Evolutionary conservation across 2,113 vertebrate genomes (phyloP).

Genomic region (Tachysurus vachellii): DNA sequence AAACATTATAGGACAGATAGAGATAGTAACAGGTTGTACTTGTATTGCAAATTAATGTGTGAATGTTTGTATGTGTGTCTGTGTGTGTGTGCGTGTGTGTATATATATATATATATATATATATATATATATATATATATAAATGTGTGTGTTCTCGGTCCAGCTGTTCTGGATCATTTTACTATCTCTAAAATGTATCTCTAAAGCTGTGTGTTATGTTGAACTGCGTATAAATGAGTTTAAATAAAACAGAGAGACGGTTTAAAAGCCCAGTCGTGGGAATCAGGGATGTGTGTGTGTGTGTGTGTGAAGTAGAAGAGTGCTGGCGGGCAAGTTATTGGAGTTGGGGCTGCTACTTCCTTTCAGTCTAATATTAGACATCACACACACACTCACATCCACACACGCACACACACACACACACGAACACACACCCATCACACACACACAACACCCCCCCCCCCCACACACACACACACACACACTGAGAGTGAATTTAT

Average conservation of each 20-base stretch:
- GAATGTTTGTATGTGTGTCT: not conserved
- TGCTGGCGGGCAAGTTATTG: constrained; percentile 36
- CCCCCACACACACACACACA: not conserved
- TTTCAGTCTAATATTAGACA: constrained; percentile 65
- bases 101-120: too few relatives aligned
- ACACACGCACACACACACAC: constrained; percentile 16
- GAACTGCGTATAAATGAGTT: constrained; percentile 61
- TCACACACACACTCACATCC: constrained; percentile 46
- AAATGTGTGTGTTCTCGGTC: constrained; percentile 12
- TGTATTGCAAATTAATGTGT: too few relatives aligned
- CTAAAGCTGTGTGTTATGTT: constrained; percentile 55
- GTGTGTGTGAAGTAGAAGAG: not conserved
- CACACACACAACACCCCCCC: too few relatives aligned
- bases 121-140: too few relatives aligned
- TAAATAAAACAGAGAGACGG: constrained; percentile 60
- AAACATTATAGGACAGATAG: too few relatives aligned
- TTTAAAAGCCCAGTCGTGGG: constrained; percentile 66
- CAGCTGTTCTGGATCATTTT: constrained; percentile 55
- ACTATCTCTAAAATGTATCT: constrained; percentile 17
- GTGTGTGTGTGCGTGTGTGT: constrained; percentile 36
- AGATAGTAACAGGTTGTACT: too few relatives aligned
- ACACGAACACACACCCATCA: constrained; percentile 13
- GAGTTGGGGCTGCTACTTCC: constrained; percentile 61
- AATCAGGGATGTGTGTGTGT: constrained; percentile 51
- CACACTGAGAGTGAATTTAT: not conserved